Base-by-base conservation (phyloP, 2,113 vertebrate genomes). In the Rafetus swinhoei region DNA sequence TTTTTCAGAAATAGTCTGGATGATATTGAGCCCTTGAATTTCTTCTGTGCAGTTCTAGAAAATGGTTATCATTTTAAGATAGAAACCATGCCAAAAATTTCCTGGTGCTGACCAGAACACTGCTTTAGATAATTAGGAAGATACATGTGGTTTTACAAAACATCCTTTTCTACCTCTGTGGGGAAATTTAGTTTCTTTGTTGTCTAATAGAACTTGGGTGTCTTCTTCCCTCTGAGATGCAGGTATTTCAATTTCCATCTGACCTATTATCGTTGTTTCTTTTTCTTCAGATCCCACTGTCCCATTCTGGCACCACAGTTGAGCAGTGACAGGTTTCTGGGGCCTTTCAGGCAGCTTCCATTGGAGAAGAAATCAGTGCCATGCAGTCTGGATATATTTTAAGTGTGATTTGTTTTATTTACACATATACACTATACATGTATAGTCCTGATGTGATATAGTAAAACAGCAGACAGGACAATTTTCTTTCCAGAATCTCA, bases 401-500 rank as follows among this genome's bases (percentile, higher is more conserved):
- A 81, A 7, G 11, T 76, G 18, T 81, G 39, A 77, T 39, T 77
- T 77, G 39, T 77, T 77, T 77, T 77, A 77, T 77, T 39, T 25
- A 50, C 3, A 45, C 0, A 1, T 25, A 16, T 2, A 3, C 32
- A 2, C 2, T 29, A 4, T 35, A 35, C 65, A 35, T 72, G 65
- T 72, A 72, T 35, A 60, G 25, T 1, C 39, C 39, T 50, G 74
- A 50, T 60, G 74, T 83, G 24, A 4, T 62, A 59, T 4, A 2
- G 11, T 72, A 19, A 53, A 4, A 32, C 24, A n/a, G 53, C 76
- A 93, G 16, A 18, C 57, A 53, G 8, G 57, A 16, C 9, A 65
- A 21, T 12, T 45, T 88, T 92, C 52, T 88, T 86, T 8, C 65
- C 53, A 59, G 15, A 84, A 54, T 57, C 27, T 15, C 18, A 55